A percentile compares a stretch with the other conserved stretches of the same genome.
These are phyloP conservation scores for Pristionchus fissidentatus DNA, from an alignment of 2,888 invertebrate species.

Conservation along the genomic window DNA sequence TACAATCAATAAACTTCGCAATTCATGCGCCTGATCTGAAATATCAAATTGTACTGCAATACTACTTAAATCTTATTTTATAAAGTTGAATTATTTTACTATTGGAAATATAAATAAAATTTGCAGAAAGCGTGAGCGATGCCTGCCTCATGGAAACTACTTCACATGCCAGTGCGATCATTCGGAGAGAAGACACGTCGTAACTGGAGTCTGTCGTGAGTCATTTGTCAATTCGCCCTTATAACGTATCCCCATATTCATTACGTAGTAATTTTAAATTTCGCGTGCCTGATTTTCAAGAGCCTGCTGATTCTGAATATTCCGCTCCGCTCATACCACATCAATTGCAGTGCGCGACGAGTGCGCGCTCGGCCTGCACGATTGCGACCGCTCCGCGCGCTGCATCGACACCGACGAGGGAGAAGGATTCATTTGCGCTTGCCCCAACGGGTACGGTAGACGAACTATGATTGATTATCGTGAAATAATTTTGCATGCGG, in stretches of 20 bases:
- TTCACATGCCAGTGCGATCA: slow-evolving; percentile 74
- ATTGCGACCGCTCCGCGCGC: slow-evolving; percentile 73
- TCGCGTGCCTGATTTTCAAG: too few relatives aligned
- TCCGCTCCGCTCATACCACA: background rate
- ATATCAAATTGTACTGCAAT: too few relatives aligned
- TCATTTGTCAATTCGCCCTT: background rate
- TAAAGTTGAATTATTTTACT: background rate
- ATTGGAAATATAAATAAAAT: slow-evolving; percentile 12
- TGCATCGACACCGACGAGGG: slow-evolving; percentile 74
- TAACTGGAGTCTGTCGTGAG: slow-evolving; percentile 74
- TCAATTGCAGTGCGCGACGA: slow-evolving; percentile 51
- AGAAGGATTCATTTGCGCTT: slow-evolving; percentile 70
- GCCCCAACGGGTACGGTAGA: slow-evolving; percentile 57
- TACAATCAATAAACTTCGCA: background rate
- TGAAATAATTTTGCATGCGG: slow-evolving; percentile 32
- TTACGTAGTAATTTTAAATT: too few relatives aligned
- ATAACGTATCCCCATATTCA: too few relatives aligned
- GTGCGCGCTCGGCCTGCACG: slow-evolving; percentile 66
- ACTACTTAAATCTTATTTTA: slow-evolving; percentile 9
- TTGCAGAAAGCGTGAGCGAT: slow-evolving; percentile 70
- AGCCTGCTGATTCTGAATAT: too few relatives aligned
- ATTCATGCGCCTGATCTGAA: background rate
- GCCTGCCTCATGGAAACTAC: slow-evolving; percentile 70
- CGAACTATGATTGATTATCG: background rate
- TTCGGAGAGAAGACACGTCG: slow-evolving; percentile 71